Evolutionary conservation across 2,888 invertebrate species (phyloP), one percentile per base, ranked within the genome.

Genomic region (Apamea sordens): DNA sequence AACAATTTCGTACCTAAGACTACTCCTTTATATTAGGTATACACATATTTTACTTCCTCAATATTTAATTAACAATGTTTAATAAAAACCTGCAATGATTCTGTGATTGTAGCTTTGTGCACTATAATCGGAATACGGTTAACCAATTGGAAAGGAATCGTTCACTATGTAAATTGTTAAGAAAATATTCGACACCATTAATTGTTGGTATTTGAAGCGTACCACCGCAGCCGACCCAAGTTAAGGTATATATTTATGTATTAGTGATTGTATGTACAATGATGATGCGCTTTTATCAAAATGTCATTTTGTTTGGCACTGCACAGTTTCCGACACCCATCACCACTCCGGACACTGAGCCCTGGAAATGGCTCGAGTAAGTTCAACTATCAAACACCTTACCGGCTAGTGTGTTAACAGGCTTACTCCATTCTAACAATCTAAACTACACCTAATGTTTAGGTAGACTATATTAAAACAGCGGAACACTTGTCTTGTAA

Each of bases 341-440:
- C 97, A 98, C 98, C 97, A 98, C 98, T 95, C 98, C 98, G 97
- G 98, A 98, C 97, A 98, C 98, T 96, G 98, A 98, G 97, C 98
- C 98, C 95, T 98, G 98, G 98, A 98, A 98, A 97, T 98, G 98
- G 98, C 98, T 98, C 97, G 98, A 98, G 98, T 98, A 98, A 98
- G 98, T 98, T 95, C 77, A 89, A 87, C 85, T 61, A 85, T 81
- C 83, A 84, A 85, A 86, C 79, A 79, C 79, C 53, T 82, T 82
- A 86, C 82, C 79, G 86, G 83, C 86, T 85, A 87, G 84, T 91
- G 90, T 89, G 85, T 88, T 89, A 84, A 89, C 86, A 86, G 73
- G 89, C 87, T 86, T 84, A 84, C 67, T 87, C 80, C 83, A 82
- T 86, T 86, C 76, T 83, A 78, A 84, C 77, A 73, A 77, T 67